Conservation (phyloP, 2,797 vertebrate genomes). For the Craterocephalus amniculus region DNA sequence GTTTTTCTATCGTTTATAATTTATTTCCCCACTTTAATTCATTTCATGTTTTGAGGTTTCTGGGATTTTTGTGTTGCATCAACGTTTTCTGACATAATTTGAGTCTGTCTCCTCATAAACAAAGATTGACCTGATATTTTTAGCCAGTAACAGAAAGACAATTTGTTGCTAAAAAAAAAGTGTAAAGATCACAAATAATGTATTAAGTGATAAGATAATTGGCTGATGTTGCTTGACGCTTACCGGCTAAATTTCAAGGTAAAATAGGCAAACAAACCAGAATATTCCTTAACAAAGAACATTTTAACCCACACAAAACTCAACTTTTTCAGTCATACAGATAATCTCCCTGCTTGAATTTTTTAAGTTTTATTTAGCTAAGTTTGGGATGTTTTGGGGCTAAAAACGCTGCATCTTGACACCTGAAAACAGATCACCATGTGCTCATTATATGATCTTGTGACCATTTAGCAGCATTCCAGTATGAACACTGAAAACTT, state of each 20-base stretch:
- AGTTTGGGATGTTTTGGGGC: neutral
- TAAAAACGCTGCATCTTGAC: neutral
- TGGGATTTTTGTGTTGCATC: neutral
- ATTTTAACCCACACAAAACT: neutral
- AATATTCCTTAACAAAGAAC: neutral
- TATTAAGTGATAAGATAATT: neutral
- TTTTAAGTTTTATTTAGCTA: neutral
- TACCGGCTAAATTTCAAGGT: neutral
- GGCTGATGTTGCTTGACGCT: neutral
- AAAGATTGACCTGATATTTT: neutral
- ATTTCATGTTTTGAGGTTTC: neutral
- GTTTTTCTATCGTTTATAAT: constrained; percentile 9
- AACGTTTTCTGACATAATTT: neutral
- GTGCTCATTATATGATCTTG: too few species aligned
- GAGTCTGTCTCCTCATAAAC: neutral
- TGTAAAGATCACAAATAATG: neutral
- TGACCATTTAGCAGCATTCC: too few species aligned
- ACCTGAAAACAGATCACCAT: too few species aligned
- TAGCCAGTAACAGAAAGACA: neutral
- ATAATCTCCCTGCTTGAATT: neutral
- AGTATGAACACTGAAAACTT: neutral
- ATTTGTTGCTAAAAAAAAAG: neutral
- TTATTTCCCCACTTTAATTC: constrained; percentile 9
- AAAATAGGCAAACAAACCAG: neutral
- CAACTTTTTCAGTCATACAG: too few species aligned